A percentile compares a stretch with the other conserved stretches of the same genome.
Conservation (phyloP, 1,140 invertebrate species). For the Lordiphosa clarofinis region DNA sequence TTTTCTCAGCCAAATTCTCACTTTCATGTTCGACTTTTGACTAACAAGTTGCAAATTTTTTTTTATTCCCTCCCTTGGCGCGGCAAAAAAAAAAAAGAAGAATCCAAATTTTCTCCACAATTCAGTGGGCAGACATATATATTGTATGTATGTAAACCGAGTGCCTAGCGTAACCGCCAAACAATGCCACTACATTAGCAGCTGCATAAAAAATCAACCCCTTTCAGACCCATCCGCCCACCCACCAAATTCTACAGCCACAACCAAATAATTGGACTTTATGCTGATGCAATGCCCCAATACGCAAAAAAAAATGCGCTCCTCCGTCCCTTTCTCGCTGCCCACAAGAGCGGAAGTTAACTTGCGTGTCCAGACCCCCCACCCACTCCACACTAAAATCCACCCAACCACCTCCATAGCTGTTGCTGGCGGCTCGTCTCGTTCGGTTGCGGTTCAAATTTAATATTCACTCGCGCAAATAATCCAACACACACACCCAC, state of each 20-base stretch:
- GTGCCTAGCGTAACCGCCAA: constrained; percentile 59
- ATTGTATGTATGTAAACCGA: constrained; percentile 9
- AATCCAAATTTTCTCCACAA: constrained; percentile 10
- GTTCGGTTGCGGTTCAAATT: constrained; percentile 75
- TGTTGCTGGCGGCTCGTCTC: constrained; percentile 60
- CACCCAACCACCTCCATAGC: constrained; percentile 12
- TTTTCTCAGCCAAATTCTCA: too few species aligned
- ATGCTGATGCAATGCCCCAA: constrained; percentile 42
- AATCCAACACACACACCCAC: constrained; percentile 49
- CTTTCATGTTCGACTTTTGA: neutral
- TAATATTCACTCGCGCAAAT: constrained; percentile 76
- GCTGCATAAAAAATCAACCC: constrained; percentile 22
- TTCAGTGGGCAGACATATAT: constrained; percentile 7
- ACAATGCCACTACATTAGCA: constrained; percentile 74
- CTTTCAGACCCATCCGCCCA: constrained; percentile 8
- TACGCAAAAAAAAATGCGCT: constrained; percentile 29
- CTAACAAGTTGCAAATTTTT: constrained; percentile 39
- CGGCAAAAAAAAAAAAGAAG: too few species aligned
- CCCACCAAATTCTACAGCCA: neutral
- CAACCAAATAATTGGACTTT: constrained; percentile 63
- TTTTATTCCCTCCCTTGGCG: constrained; percentile 25
- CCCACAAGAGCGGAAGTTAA: constrained; percentile 73
- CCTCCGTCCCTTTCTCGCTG: constrained; percentile 14
- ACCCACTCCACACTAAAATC: constrained; percentile 1
- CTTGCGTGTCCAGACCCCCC: constrained; percentile 48